Conservation (phyloP, 1,140 invertebrate genomes). For the Zaprionus ornatus region DNA sequence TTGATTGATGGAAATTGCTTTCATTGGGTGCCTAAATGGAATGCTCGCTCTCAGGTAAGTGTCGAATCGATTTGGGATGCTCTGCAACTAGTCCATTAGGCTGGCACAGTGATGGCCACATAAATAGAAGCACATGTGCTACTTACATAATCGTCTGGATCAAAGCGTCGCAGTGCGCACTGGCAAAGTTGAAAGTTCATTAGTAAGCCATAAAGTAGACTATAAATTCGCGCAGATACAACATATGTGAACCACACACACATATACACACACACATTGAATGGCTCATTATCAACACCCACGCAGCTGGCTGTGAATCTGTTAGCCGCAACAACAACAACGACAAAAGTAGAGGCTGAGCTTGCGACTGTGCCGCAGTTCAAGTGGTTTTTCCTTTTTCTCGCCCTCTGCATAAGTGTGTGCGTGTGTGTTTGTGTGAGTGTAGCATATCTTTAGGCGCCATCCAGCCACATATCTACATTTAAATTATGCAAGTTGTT, state of each 20-base stretch:
- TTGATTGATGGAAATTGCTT: background rate
- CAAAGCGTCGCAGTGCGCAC: constrained; percentile 20
- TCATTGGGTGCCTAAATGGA: background rate
- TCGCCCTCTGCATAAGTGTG: background rate
- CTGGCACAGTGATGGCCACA: constrained; percentile 8
- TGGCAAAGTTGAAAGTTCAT: constrained; percentile 76
- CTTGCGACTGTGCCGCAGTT: constrained; percentile 48
- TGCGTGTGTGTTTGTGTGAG: constrained; percentile 4
- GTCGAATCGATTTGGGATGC: constrained; percentile 3
- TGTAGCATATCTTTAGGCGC: constrained; percentile 69
- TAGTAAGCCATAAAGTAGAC: constrained; percentile 81
- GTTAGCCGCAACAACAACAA: constrained; percentile 52
- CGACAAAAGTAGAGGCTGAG: constrained; percentile 11
- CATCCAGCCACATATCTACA: constrained; percentile 77
- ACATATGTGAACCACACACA: constrained; percentile 46
- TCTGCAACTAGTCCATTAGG: constrained; percentile 11
- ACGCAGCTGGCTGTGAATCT: constrained; percentile 49
- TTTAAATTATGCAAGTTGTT: constrained; percentile 82
- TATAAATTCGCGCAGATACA: constrained; percentile 66
- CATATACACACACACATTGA: constrained; percentile 36
- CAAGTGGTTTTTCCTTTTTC: constrained; percentile 68
- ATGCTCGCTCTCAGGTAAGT: background rate
- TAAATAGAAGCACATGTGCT: constrained; percentile 17
- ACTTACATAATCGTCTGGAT: constrained; percentile 36
- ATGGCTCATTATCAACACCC: constrained; percentile 73